Evolutionary conservation across 2,888 invertebrate species (phyloP).

Genomic region (Orgyia antiqua): DNA sequence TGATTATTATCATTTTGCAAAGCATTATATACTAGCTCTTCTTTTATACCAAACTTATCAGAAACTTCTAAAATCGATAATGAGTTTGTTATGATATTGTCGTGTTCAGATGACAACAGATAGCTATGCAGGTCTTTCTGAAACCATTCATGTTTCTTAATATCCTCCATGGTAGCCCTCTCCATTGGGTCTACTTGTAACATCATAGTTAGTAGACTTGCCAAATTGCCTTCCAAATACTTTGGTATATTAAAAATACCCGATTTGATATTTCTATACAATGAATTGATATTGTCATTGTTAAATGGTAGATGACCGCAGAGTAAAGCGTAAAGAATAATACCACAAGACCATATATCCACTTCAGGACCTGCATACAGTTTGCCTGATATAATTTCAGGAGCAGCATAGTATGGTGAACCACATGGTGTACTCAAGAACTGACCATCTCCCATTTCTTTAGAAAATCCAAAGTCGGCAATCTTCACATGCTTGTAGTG

Average conservation of each 20-base stretch:
- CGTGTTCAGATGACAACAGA: slow-evolving; percentile 93
- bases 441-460: slow-evolving; percentile 99
- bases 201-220: slow-evolving; percentile 95
- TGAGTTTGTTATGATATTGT: slow-evolving; percentile 97
- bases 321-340: slow-evolving; percentile 98
- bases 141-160: slow-evolving; percentile 99
- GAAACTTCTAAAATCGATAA: slow-evolving; percentile 96
- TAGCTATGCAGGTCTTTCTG: slow-evolving; percentile 97
- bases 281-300: slow-evolving; percentile 98
- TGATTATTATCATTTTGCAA: slow-evolving; percentile 96
- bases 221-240: slow-evolving; percentile 96
- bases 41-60: slow-evolving; percentile 96
- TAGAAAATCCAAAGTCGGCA: slow-evolving; percentile 94
- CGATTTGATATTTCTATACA: slow-evolving; percentile 99
- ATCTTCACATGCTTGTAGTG: slow-evolving; percentile 99
- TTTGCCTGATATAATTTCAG: slow-evolving; percentile 99
- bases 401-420: slow-evolving; percentile 99
- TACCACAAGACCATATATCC: slow-evolving; percentile 99
- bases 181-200: slow-evolving; percentile 99
- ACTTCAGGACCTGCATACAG: slow-evolving; percentile 99
- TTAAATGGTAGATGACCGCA: slow-evolving; percentile 99
- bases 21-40: slow-evolving; percentile 96
- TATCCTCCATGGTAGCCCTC: slow-evolving; percentile 96
- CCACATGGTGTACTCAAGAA: slow-evolving; percentile 99
- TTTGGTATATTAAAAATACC: slow-evolving; percentile 99